These are phyloP conservation scores for Odontomachus brunneus DNA, from an alignment of 1,140 invertebrate genomes.

Conservation along the genomic window DNA sequence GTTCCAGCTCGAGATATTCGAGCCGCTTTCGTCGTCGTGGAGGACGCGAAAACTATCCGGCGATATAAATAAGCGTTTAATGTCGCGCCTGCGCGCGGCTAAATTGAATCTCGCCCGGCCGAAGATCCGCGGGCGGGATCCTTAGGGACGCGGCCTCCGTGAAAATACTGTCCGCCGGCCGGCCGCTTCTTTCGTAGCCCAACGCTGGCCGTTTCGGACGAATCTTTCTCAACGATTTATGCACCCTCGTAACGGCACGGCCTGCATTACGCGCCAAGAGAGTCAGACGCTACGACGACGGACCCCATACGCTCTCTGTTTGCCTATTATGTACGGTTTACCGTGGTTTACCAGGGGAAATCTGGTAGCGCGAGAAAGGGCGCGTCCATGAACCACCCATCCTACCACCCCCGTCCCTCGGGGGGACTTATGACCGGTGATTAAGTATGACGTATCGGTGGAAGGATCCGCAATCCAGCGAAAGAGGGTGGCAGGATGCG, in stretches of 20 bases:
- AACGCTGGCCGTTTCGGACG: conserved; percentile 27
- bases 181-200: neutral
- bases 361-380: conserved; percentile 54
- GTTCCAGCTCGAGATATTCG: neutral
- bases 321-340: conserved; percentile 79
- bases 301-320: conserved; percentile 78
- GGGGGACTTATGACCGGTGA: conserved; percentile 76
- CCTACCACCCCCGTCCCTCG: conserved; percentile 40
- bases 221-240: conserved; percentile 69
- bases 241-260: conserved; percentile 62
- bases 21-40: conserved; percentile 27
- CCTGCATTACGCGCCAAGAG: conserved; percentile 72
- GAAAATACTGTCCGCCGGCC: conserved; percentile 70
- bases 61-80: conserved; percentile 76
- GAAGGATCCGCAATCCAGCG: conserved; percentile 54
- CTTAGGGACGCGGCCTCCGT: conserved; percentile 52
- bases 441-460: conserved; percentile 81
- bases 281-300: conserved; percentile 73
- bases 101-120: conserved; percentile 81
- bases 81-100: conserved; percentile 65
- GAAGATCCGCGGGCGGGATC: conserved; percentile 73
- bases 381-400: neutral
- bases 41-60: conserved; percentile 59
- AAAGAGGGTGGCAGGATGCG: conserved; percentile 29
- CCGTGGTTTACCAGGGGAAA: conserved; percentile 79